phyloP scores from a whole-genome alignment of 2,888 invertebrate genomes.

The Flexamia atlantica region DNA sequence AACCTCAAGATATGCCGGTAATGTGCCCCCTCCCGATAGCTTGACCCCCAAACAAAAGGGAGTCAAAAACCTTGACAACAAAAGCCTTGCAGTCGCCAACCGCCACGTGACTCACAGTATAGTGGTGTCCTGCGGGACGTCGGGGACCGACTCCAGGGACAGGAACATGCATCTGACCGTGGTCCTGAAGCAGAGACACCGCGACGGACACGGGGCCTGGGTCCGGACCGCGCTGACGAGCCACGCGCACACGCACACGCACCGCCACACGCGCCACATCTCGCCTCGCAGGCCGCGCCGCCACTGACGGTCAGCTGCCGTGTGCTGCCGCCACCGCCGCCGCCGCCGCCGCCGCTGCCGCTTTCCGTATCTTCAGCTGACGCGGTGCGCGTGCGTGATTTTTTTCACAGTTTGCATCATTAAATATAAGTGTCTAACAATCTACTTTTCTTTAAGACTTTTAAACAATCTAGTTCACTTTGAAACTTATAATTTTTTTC shows the following conservation, averaged over 20 bases:
- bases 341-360: too few relatives aligned
- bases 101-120: constrained; percentile 81
- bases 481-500: too few relatives aligned
- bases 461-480: too few relatives aligned
- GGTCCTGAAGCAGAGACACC: constrained; percentile 81
- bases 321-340: not conserved
- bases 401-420: too few relatives aligned
- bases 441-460: too few relatives aligned
- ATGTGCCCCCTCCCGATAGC: too few relatives aligned
- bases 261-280: constrained; percentile 30
- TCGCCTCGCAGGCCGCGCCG: constrained; percentile 10
- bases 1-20: too few relatives aligned
- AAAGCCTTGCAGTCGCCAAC: too few relatives aligned
- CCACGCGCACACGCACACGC: constrained; percentile 51
- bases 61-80: too few relatives aligned
- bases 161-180: constrained; percentile 85
- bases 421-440: too few relatives aligned
- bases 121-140: constrained; percentile 78
- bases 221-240: constrained; percentile 60
- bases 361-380: not conserved
- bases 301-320: constrained; percentile 9
- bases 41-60: too few relatives aligned
- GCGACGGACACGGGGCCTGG: constrained; percentile 77
- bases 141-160: constrained; percentile 79
- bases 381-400: constrained; percentile 1